phyloP scores from a whole-genome alignment of 2,797 vertebrate genomes.

The Cottoperca gobio region DNA sequence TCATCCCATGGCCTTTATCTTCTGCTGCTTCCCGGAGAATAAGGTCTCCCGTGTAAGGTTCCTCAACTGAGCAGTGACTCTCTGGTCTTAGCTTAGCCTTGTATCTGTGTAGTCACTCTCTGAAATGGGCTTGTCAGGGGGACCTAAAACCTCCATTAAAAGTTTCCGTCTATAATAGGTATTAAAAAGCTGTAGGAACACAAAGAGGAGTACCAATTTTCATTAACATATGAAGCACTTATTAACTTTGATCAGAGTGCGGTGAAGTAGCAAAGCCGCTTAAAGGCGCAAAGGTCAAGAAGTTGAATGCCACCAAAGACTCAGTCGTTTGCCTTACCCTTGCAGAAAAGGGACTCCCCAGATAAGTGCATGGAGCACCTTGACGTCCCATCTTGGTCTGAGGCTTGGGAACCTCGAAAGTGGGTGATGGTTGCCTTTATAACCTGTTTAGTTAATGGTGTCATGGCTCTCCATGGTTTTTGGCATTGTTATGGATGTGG shows the following conservation, averaged over 20 bases:
- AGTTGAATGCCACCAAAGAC: constrained; percentile 86
- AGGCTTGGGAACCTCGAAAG: constrained; percentile 55
- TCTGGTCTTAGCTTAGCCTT: constrained; percentile 86
- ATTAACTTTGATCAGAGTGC: constrained; percentile 90
- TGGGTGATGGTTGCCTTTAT: constrained; percentile 50
- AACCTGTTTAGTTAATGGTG: constrained; percentile 59
- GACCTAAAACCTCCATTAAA: constrained; percentile 91
- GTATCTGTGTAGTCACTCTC: constrained; percentile 87
- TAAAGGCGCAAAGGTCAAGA: constrained; percentile 89
- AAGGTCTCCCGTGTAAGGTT: constrained; percentile 87
- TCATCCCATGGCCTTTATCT: constrained; percentile 90
- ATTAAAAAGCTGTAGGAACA: constrained; percentile 90
- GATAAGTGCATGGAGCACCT: constrained; percentile 83
- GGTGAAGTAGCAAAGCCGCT: constrained; percentile 89
- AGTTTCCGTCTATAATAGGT: constrained; percentile 90
- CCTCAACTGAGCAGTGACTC: constrained; percentile 82
- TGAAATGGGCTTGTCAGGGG: constrained; percentile 88
- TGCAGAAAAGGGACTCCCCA: constrained; percentile 80
- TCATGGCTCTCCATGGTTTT: constrained; percentile 19
- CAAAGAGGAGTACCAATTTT: constrained; percentile 88
- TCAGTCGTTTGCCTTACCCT: constrained; percentile 83
- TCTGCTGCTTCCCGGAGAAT: constrained; percentile 83
- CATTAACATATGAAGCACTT: constrained; percentile 90
- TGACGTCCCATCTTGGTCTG: constrained; percentile 69
- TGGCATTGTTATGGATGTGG: not conserved